phyloP scores from a whole-genome alignment of 2,797 vertebrate species.

The Masticophis lateralis region DNA sequence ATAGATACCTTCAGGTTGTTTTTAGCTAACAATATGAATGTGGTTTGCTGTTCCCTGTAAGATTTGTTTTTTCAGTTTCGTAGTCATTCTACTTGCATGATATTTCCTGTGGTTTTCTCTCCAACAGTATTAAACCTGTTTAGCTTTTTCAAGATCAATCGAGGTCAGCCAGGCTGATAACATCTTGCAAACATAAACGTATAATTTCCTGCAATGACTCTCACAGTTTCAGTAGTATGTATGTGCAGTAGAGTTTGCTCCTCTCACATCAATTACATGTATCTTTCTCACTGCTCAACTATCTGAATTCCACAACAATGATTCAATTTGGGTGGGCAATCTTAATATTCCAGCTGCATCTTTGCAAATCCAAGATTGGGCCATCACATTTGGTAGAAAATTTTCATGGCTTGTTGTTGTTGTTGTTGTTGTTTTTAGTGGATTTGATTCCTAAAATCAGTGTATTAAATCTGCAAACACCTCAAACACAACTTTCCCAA shows the following conservation, averaged over 20 bases:
- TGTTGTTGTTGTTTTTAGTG: background rate
- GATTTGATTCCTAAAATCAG: background rate
- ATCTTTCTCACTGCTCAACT: background rate
- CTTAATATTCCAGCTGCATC: background rate
- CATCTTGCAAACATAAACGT: background rate
- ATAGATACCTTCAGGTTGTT: background rate
- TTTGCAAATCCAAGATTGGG: background rate
- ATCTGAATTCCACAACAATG: background rate
- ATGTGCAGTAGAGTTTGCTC: background rate
- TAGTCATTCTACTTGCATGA: background rate
- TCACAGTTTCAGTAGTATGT: background rate
- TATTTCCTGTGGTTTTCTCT: background rate
- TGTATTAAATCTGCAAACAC: background rate
- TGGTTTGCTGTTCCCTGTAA: background rate
- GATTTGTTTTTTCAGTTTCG: background rate
- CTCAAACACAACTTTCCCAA: background rate
- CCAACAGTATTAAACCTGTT: background rate
- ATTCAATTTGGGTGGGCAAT: background rate
- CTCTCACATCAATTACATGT: background rate
- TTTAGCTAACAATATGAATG: background rate
- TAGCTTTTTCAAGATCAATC: background rate
- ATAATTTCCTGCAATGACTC: background rate
- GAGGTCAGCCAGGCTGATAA: background rate
- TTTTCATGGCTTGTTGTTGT: background rate
- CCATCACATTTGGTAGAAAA: background rate